Evolutionary conservation across 2,888 invertebrate genomes (phyloP), one percentile per base, ranked within the genome.

Genomic region (Cinara cedri): DNA sequence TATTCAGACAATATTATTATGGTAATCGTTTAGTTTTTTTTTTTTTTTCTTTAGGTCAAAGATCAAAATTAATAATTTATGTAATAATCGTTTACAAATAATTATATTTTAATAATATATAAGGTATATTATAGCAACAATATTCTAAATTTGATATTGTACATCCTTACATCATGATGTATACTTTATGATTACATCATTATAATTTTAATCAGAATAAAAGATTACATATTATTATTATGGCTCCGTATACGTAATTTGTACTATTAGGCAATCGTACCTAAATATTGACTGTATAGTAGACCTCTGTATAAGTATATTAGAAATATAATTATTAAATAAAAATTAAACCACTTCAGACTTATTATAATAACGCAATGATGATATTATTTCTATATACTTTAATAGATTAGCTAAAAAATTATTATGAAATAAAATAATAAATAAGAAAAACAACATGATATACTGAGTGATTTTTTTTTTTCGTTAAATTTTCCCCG

Each of bases 231-330:
- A 34, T 34, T 34, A 34, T 34, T 34, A 34, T 34, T 34, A 34
- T 34, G 34, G 6, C 1, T 26, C 57, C 14, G 24, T 24, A 8
- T 16, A 19, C 9, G 0, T 51, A 51, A 16, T 60, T 60, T 60
- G n/a, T n/a, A 16, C n/a, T 19, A 62, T 62, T 62, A 62, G 62
- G 62, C 42, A 62, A 62, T 62, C 34, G 42, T 11, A 62, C n/a
- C 34, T 62, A 42, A 42, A 62, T 42, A 42, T 42, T n/a, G 34
- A 62, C 62, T 62, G 34, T 34, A 34, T 11, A n/a, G n/a, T n/a
- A n/a, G n/a, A n/a, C 62, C 16, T 62, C 9, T 34, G 34, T 13
- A 49, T 49, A 49, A 13, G 6, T 49, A 46, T 49, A 49, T 49
- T 49, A 3, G 1, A 13, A 49, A 13, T 49, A 46, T 46, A 34